Conservation (phyloP, 2,888 invertebrate species). For the Sericinus montela region DNA sequence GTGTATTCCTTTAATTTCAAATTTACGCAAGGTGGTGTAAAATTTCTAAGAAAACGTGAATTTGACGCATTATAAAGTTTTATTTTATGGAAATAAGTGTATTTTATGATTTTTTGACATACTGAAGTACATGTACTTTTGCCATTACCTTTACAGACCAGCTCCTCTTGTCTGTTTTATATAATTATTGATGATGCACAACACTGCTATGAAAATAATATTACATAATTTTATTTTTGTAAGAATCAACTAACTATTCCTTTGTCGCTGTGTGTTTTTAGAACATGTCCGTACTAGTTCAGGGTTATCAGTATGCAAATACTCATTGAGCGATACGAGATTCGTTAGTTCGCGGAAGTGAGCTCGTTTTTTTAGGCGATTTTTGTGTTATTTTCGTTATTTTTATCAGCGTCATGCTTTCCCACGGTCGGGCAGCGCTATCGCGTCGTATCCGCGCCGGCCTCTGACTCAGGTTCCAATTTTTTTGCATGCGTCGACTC, state of each 20-base stretch:
- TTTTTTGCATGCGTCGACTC: constrained; percentile 6
- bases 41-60: no score
- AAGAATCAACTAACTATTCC: not conserved
- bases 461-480: constrained; percentile 13
- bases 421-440: constrained; percentile 52
- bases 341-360: constrained; percentile 45
- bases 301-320: constrained; percentile 29
- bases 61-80: no score
- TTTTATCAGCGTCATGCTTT: constrained; percentile 40
- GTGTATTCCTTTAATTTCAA: no score
- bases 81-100: no score
- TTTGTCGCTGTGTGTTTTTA: constrained; percentile 1
- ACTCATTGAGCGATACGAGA: constrained; percentile 24
- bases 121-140: no score
- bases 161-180: no score
- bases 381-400: constrained; percentile 29
- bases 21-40: no score
- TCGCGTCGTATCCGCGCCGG: constrained; percentile 45
- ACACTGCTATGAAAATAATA: no score
- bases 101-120: no score
- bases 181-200: no score
- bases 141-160: no score
- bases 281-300: constrained; percentile 9
- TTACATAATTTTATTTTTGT: no score
- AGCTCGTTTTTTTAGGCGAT: constrained; percentile 40